Conservation (phyloP, 2,888 invertebrate genomes). For the Mesorhabditis belari region DNA sequence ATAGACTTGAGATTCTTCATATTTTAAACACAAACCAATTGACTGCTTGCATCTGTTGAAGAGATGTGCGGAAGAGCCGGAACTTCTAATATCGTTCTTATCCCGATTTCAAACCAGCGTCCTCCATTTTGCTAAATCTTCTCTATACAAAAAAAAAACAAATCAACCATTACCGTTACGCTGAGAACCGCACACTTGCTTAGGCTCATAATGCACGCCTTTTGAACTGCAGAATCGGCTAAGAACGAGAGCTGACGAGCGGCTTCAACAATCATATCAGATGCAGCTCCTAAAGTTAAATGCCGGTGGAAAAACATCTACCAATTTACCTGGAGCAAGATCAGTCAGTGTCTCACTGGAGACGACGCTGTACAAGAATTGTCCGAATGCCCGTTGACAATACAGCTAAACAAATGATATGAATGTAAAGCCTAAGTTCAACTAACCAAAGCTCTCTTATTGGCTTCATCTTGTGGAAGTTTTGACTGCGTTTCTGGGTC, state of each 20-base stretch:
- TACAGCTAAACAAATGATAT: constrained; percentile 8
- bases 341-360: constrained; percentile 16
- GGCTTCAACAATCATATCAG: constrained; percentile 24
- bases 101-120: constrained; percentile 17
- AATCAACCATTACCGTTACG: neutral
- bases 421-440: neutral
- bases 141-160: neutral
- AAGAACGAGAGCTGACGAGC: constrained; percentile 19
- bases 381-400: constrained; percentile 26
- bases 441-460: neutral
- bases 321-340: constrained; percentile 2
- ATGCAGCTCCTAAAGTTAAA: neutral
- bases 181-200: constrained; percentile 8
- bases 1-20: neutral
- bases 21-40: constrained; percentile 7
- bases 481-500: neutral
- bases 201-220: constrained; percentile 21
- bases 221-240: constrained; percentile 25
- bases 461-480: neutral
- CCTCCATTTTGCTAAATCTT: neutral
- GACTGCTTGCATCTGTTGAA: constrained; percentile 30
- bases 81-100: constrained; percentile 23
- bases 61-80: constrained; percentile 25
- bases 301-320: too few species aligned
- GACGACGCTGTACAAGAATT: constrained; percentile 20